A percentile compares a stretch with the other conserved stretches of the same genome.
phyloP scores from a whole-genome alignment of 2,888 invertebrate genomes.

The Galerucella calmariensis region DNA sequence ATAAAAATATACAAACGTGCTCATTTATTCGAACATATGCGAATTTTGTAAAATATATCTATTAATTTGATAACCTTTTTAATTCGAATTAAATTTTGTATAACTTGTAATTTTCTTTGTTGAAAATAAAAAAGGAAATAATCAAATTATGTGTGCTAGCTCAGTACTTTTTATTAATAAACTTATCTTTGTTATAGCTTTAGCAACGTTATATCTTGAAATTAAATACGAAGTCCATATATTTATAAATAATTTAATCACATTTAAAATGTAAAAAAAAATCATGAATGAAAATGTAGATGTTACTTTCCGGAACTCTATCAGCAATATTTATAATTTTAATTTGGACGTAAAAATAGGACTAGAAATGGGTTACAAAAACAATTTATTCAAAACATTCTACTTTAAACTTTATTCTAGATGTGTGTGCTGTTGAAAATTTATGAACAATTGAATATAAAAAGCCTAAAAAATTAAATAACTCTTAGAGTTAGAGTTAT shows the following conservation, averaged over 20 bases:
- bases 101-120: constrained; percentile 5
- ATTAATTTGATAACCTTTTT: constrained; percentile 29
- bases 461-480: too few relatives aligned
- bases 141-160: neutral
- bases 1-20: constrained; percentile 15
- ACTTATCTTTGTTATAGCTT: neutral
- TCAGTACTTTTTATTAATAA: neutral
- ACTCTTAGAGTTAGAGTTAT: too few relatives aligned
- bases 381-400: too few relatives aligned
- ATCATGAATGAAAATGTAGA: neutral
- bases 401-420: too few relatives aligned
- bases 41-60: constrained; percentile 9
- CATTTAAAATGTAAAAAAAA: neutral
- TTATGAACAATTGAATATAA: too few relatives aligned
- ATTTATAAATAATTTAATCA: neutral
- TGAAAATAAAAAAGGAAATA: neutral
- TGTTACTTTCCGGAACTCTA: too few relatives aligned
- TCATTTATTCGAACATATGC: neutral
- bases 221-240: neutral
- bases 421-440: too few relatives aligned
- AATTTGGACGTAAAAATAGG: too few relatives aligned
- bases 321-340: too few relatives aligned
- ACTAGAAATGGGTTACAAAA: too few relatives aligned
- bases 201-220: neutral
- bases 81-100: constrained; percentile 10